Evolutionary conservation across 2,113 vertebrate genomes (phyloP).

Genomic region (Eulemur rufifrons): DNA sequence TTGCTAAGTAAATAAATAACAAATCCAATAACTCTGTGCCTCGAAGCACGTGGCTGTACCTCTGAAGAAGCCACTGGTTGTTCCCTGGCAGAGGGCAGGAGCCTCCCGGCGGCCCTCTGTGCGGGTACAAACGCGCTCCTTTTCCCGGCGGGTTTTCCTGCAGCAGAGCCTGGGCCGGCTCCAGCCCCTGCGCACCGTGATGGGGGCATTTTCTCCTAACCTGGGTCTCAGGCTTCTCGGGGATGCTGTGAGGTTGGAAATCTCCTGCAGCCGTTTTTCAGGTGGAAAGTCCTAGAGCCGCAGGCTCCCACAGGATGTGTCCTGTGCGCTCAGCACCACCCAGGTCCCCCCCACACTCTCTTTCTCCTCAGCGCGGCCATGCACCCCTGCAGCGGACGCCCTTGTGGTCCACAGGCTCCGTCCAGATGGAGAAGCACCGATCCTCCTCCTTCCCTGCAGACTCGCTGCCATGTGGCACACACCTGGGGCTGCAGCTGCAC

Average conservation of each 20-base stretch:
- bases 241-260: not conserved
- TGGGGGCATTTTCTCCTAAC: not conserved
- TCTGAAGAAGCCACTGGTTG: not conserved
- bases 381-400: not conserved
- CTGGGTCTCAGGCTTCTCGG: not conserved
- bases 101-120: not conserved
- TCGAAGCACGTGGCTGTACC: fast-evolving
- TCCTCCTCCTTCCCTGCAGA: not conserved
- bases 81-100: not conserved
- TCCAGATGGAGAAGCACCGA: not conserved
- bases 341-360: not conserved
- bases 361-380: not conserved
- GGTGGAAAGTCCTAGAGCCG: not conserved
- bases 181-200: not conserved
- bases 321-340: not conserved
- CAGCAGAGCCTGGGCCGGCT: not conserved
- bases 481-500: not conserved
- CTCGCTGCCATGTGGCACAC: not conserved
- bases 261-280: not conserved
- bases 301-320: not conserved
- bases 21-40: not conserved
- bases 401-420: not conserved
- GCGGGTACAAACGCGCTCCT: not conserved
- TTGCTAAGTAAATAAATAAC: not conserved
- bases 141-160: not conserved